Conservation (phyloP, 1,140 invertebrate species). For the Dreissena rostriformis region DNA sequence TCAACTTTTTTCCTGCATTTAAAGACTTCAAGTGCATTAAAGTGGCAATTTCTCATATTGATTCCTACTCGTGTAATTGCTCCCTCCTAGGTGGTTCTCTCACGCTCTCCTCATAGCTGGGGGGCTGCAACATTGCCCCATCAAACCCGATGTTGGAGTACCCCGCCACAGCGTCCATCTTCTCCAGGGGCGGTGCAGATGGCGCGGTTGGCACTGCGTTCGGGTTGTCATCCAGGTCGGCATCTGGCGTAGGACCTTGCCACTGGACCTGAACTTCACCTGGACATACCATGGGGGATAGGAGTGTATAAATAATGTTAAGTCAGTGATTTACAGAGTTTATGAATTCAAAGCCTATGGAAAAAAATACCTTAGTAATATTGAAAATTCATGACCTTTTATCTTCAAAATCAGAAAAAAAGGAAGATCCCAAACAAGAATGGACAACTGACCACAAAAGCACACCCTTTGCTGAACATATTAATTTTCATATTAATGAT, state of each 20-base stretch:
- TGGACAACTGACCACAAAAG: no score
- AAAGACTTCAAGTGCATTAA: not conserved
- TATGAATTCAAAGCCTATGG: not conserved
- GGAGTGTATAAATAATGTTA: conserved; percentile 10
- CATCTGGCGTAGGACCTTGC: conserved; percentile 70
- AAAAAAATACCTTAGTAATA: not conserved
- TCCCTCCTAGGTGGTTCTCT: conserved; percentile 67
- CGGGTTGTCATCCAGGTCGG: conserved; percentile 80
- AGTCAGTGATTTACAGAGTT: not conserved
- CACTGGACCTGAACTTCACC: conserved; percentile 49
- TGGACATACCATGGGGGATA: no score
- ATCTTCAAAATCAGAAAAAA: not conserved
- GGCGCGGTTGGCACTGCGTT: conserved; percentile 68
- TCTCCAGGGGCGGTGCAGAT: conserved; percentile 82
- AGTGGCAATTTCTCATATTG: no score
- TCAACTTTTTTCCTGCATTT: not conserved
- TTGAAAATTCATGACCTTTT: not conserved
- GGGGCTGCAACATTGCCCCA: conserved; percentile 80
- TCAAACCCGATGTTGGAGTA: conserved; percentile 83
- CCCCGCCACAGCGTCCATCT: conserved; percentile 81
- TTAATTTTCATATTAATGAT: no score
- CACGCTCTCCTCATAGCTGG: conserved; percentile 71
- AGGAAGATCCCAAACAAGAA: not conserved
- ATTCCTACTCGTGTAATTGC: conserved; percentile 49
- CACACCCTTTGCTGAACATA: not conserved